These are phyloP conservation scores for Heliconius sara DNA, from an alignment of 2,888 invertebrate species.

Conservation along the genomic window DNA sequence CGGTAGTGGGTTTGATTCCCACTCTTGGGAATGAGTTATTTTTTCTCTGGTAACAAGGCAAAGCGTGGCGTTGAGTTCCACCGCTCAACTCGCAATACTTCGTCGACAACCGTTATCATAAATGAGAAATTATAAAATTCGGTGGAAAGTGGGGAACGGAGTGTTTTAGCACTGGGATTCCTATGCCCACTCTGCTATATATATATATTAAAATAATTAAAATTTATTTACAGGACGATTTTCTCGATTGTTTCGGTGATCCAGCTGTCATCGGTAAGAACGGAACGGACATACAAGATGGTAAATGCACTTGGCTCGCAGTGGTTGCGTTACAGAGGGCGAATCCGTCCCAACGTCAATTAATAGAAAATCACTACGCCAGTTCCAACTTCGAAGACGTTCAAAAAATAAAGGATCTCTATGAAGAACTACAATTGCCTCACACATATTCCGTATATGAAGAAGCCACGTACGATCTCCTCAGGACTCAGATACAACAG, in stretches of 20 bases:
- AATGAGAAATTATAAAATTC: no score
- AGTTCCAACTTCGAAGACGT: slow-evolving; percentile 86
- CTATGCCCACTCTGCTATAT: no score
- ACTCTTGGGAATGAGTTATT: no score
- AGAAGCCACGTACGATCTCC: slow-evolving; percentile 91
- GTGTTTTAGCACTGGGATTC: no score
- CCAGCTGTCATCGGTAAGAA: slow-evolving; percentile 93
- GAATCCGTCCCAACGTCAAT: slow-evolving; percentile 86
- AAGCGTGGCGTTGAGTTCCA: no score
- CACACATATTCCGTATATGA: slow-evolving; percentile 91
- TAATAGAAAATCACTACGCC: slow-evolving; percentile 92
- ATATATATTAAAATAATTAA: not conserved
- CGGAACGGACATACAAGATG: slow-evolving; percentile 96
- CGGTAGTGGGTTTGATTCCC: no score
- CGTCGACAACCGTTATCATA: no score
- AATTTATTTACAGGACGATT: slow-evolving; percentile 88
- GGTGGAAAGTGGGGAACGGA: no score
- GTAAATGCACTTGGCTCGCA: slow-evolving; percentile 98
- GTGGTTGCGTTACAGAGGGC: slow-evolving; percentile 94
- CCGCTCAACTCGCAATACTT: no score
- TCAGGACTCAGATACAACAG: slow-evolving; percentile 92
- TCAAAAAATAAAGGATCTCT: slow-evolving; percentile 88
- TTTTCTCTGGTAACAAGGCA: no score
- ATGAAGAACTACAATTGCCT: slow-evolving; percentile 90
- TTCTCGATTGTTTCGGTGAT: slow-evolving; percentile 95